Percentiles rank a stretch among this genome's conserved stretches.
These are phyloP conservation scores for Threskiornis aethiopicus DNA, from an alignment of 2,797 vertebrate genomes.

Conservation along the genomic window DNA sequence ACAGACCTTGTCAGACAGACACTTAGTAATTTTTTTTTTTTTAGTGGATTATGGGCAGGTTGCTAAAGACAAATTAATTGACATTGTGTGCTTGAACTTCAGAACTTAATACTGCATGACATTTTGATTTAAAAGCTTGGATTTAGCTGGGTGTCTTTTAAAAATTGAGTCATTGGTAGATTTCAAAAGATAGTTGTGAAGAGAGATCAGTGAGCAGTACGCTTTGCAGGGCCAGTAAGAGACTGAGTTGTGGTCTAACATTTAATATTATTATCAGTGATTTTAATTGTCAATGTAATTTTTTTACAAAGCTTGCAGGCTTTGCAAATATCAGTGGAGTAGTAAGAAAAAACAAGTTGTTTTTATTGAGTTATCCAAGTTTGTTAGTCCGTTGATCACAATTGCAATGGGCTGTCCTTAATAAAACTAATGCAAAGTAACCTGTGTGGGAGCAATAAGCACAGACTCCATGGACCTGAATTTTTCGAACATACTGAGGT, in stretches of 20 bases:
- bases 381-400: not conserved
- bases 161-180: not conserved
- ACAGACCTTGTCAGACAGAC: not conserved
- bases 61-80: slow-evolving; percentile 28
- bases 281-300: not conserved
- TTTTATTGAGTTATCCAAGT: not conserved
- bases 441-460: not conserved
- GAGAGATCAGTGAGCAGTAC: not conserved
- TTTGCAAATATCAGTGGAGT: not conserved
- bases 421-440: not conserved
- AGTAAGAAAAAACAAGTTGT: not conserved
- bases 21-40: not conserved
- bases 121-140: slow-evolving; percentile 26
- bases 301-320: not conserved
- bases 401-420: not conserved
- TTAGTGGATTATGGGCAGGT: not conserved
- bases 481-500: not conserved
- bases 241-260: not conserved
- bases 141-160: not conserved
- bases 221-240: not conserved
- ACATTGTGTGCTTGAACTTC: not conserved
- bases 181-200: not conserved
- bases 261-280: not conserved
- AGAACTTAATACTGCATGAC: slow-evolving; percentile 19
- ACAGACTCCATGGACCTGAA: not conserved